Evolutionary conservation across 2,797 vertebrate species (phyloP).

Genomic region (Anabacerthia variegaticeps): DNA sequence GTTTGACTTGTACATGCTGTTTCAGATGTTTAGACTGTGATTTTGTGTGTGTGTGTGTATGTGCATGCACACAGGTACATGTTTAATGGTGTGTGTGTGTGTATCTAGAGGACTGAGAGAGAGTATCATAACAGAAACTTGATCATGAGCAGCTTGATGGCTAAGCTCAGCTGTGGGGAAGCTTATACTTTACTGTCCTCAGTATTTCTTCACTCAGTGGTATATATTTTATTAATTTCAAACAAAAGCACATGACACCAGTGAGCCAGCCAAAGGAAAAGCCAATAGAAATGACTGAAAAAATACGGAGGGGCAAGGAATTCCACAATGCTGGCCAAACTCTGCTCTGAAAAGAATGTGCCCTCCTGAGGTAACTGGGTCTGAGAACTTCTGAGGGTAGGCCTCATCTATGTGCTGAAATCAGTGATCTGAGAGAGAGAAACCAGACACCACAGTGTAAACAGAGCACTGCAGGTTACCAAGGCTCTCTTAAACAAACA

Average conservation of each 20-base stretch:
- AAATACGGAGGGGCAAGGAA: constrained; percentile 1
- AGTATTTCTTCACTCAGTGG: constrained; percentile 33
- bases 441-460: neutral
- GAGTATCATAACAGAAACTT: neutral
- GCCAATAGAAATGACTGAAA: constrained; percentile 11
- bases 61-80: rapidly evolving
- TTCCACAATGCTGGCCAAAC: neutral
- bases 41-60: neutral
- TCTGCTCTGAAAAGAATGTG: neutral
- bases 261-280: constrained; percentile 6
- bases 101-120: neutral
- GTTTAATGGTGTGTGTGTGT: neutral
- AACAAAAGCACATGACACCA: constrained; percentile 21
- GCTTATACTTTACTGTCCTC: constrained; percentile 3
- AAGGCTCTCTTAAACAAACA: neutral
- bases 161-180: neutral
- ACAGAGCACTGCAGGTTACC: neutral
- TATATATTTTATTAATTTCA: constrained; percentile 16
- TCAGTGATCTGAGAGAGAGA: neutral
- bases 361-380: neutral
- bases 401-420: neutral
- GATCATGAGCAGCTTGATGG: neutral
- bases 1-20: neutral
- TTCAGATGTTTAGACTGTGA: neutral
- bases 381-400: neutral